Evolutionary conservation across 2,113 vertebrate genomes (phyloP).

Genomic region (Sceloporus undulatus): DNA sequence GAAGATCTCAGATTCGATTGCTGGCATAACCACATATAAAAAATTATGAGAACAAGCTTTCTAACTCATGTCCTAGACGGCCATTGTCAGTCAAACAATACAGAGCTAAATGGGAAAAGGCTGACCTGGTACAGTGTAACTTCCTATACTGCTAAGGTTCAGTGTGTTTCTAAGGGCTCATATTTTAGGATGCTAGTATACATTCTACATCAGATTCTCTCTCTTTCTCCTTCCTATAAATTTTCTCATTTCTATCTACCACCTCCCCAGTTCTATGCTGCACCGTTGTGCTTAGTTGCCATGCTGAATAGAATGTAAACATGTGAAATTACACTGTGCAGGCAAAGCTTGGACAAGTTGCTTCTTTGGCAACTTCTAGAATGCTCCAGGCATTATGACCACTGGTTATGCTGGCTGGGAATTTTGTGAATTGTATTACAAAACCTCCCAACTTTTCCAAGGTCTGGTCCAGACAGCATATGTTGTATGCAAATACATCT

Average conservation of each 20-base stretch:
- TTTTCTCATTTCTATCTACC: background rate
- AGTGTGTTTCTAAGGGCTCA: background rate
- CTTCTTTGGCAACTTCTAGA: too few species aligned
- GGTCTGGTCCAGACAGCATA: background rate
- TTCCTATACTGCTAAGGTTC: background rate
- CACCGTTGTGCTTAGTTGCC: too few species aligned
- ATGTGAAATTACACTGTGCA: background rate
- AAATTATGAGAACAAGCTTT: too few species aligned
- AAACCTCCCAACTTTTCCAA: too few species aligned
- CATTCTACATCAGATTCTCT: background rate
- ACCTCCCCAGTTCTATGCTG: background rate
- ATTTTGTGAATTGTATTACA: too few species aligned
- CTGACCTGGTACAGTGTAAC: background rate
- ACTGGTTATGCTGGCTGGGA: too few species aligned
- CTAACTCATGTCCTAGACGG: too few species aligned
- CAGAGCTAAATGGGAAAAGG: background rate
- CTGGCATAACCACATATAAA: too few species aligned
- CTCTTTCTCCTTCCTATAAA: too few species aligned
- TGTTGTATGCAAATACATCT: background rate
- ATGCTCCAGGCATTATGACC: too few species aligned
- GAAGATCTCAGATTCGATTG: too few species aligned
- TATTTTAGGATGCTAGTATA: background rate
- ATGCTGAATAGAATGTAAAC: background rate
- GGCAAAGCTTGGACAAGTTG: too few species aligned
- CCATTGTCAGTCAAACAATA: background rate